phyloP scores from a whole-genome alignment of 2,888 invertebrate genomes.

The Philonicus albiceps region DNA sequence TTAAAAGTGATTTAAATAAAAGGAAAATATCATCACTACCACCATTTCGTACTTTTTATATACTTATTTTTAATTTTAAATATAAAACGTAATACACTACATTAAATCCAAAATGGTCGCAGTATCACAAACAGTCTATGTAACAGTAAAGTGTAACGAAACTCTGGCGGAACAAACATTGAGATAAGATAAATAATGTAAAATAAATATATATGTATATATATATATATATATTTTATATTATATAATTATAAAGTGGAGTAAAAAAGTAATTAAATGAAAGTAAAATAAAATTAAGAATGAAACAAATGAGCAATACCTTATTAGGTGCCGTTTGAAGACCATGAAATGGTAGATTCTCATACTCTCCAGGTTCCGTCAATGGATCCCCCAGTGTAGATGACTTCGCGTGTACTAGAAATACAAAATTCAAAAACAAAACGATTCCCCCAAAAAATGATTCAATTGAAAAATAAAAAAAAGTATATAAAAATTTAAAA shows the following conservation, averaged over 20 bases:
- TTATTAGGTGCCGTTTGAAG: conserved; percentile 93
- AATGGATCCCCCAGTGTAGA: conserved; percentile 71
- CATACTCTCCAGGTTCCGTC: conserved; percentile 88
- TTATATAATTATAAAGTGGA: conserved; percentile 33
- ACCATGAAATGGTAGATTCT: conserved; percentile 94
- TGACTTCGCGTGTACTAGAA: conserved; percentile 63
- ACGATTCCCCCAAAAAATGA: conserved; percentile 39
- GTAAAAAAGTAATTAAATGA: conserved; percentile 39
- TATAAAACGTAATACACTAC: background rate
- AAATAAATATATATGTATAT: too few relatives aligned
- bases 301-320: conserved; percentile 66
- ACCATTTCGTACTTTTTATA: background rate
- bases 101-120: conserved; percentile 1
- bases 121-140: conserved; percentile 15
- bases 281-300: conserved; percentile 16
- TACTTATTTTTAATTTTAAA: background rate
- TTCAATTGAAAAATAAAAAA: conserved; percentile 12
- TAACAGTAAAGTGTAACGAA: conserved; percentile 16
- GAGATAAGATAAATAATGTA: conserved; percentile 41
- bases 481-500: background rate
- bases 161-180: conserved; percentile 43
- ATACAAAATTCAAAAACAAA: conserved; percentile 40
- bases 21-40: background rate
- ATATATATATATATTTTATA: background rate
- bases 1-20: background rate